Base-by-base conservation (phyloP, 2,888 invertebrate species). In the Patella caerulea region DNA sequence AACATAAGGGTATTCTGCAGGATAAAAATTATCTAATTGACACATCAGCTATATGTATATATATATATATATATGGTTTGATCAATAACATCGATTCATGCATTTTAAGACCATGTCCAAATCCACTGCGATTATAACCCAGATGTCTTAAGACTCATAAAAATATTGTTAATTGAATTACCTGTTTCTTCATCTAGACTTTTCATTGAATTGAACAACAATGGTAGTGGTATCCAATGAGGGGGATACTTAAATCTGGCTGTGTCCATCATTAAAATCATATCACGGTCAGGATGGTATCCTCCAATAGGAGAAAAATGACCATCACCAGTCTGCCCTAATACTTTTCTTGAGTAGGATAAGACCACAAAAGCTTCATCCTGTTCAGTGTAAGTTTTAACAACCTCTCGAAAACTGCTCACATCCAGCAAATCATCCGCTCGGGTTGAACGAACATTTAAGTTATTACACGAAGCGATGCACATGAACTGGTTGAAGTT, bases 231-330 rank as follows among this genome's bases (percentile, higher is more conserved):
- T 1, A 92, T 88, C 92, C 92, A 92, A 79, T 92, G 91, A 7
- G 92, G 91, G 5, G 91, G 91, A 81, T 92, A 91, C 82, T 92
- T 92, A 86, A 92, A 92, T 75, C 92, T 82, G 7, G 92, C 92
- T 0, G 91, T 91, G 83, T 92, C 92, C 81, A 92, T 79, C 34
- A 92, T 88, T 56, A 92, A 81, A 2, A 90, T 88, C 73, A 88
- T 75, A 79, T 92, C 91, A 29, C 83, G 81, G 3, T 76, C 86
- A 0, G 86, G 83, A 76, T 92, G 90, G 78, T 91, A 92, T 0
- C 91, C 92, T 17, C 88, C 92, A n/a, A 92, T 82, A 4, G 91
- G 90, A 11, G 91, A 90, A 81, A 91, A 91, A 78, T 91, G 91
- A 4, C 91, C 92, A 72, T 86, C 84, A n/a, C 92, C 92, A 0